Evolutionary conservation across 1,140 invertebrate species (phyloP), one percentile per base, ranked within the genome.

Genomic region (Hyles euphorbiae): DNA sequence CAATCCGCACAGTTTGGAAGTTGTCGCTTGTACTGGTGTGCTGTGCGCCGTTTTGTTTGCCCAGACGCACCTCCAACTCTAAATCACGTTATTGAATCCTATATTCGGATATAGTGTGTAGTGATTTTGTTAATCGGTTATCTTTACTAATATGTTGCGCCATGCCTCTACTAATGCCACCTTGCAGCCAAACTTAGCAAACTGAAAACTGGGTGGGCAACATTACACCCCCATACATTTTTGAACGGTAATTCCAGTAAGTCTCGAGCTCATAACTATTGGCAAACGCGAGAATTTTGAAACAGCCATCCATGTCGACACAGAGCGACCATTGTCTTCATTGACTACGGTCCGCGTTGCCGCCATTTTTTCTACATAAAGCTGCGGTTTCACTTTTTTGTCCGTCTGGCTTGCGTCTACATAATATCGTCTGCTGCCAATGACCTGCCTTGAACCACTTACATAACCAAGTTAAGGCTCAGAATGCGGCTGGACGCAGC

Each of bases 351-450:
- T 51, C 56, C 33, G 48, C 51, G 44, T 58, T 50, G 65, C 60
- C 61, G 66, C 61, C 61, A 58, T 69, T 66, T 67, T 70, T 76
- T 72, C 70, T 68, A 74, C 66, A 73, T 79, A 80, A 81, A 83
- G 73, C 68, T 70, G 73, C 72, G 73, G 77, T 86, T 85, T 84
- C 80, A 86, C 81, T 88, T 88, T 87, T 88, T 88, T 88, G 83
- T 61, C 58, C 75, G 85, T 88, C 85, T 88, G 77, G 81, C 64
- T 67, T 61, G 64, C 64, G 84, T 87, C 84, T 87, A 78, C 65
- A 71, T 66, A 74, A 76, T 67, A 63, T 58, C 67, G 74, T 76
- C 68, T 72, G 71, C 74, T 72, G 82, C 72, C 81, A 83, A 79
- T 68, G 83, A 84, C 78, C 85, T 68, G 72, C 85, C 85, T 88